phyloP scores from a whole-genome alignment of 2,797 vertebrate species.

The Falco peregrinus region DNA sequence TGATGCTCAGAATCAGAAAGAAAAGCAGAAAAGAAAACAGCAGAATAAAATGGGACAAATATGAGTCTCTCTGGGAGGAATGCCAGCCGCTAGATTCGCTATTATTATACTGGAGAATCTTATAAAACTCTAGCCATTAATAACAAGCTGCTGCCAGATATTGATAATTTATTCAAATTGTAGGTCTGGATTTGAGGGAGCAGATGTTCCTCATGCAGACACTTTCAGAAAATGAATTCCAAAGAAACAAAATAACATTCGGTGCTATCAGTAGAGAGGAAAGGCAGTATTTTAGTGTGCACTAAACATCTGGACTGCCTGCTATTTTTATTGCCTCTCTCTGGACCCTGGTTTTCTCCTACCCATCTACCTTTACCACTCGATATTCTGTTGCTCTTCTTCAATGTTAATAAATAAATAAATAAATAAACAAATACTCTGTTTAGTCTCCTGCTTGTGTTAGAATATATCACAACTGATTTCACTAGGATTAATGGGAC shows the following conservation, averaged over 20 bases:
- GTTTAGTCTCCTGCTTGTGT: background rate
- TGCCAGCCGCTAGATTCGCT: constrained; percentile 56
- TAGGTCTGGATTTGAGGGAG: constrained; percentile 74
- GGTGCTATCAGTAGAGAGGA: background rate
- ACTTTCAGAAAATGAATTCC: constrained; percentile 73
- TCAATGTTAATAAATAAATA: background rate
- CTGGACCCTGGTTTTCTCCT: background rate
- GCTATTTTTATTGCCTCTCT: constrained; percentile 23
- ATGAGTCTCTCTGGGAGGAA: constrained; percentile 64
- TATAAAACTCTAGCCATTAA: constrained; percentile 79
- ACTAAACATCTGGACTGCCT: constrained; percentile 35
- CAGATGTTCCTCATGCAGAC: constrained; percentile 80
- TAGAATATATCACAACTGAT: background rate
- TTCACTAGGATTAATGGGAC: background rate
- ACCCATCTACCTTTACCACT: background rate
- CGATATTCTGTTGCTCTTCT: background rate
- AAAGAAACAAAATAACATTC: constrained; percentile 68
- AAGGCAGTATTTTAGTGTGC: constrained; percentile 1
- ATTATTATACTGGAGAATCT: constrained; percentile 78
- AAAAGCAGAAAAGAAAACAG: background rate
- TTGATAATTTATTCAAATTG: constrained; percentile 84
- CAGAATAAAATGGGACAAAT: constrained; percentile 40
- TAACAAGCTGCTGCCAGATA: constrained; percentile 75
- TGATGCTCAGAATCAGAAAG: background rate
- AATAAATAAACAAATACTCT: background rate